phyloP scores from a whole-genome alignment of 1,140 invertebrate species.

The Melipona quadrifasciata region DNA sequence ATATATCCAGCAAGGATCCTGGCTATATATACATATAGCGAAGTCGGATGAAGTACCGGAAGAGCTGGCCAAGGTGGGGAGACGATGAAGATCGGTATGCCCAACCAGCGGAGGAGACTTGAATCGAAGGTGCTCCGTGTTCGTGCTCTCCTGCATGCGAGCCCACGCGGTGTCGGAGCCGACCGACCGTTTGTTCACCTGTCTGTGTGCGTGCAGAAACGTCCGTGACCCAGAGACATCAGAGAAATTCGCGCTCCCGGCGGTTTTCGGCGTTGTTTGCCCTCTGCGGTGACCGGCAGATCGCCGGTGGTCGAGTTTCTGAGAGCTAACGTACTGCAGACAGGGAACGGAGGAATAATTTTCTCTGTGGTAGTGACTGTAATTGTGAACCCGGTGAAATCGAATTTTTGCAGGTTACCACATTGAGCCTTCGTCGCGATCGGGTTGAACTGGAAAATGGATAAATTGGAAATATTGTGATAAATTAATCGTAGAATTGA shows the following conservation, averaged over 20 bases:
- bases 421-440: not conserved
- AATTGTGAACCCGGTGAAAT: not conserved
- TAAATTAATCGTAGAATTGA: not conserved
- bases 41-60: constrained; percentile 62
- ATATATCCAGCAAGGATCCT: constrained; percentile 63
- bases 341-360: not conserved
- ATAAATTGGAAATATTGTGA: not conserved
- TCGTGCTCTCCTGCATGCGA: constrained; percentile 4
- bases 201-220: constrained; percentile 6
- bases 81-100: constrained; percentile 55
- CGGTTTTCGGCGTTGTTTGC: not conserved
- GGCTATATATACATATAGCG: constrained; percentile 69
- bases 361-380: no score
- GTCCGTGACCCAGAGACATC: constrained; percentile 64
- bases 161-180: not conserved
- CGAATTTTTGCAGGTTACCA: no score
- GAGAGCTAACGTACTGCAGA: not conserved
- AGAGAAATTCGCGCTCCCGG: constrained; percentile 68
- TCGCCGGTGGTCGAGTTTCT: not conserved
- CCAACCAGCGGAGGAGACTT: constrained; percentile 38
- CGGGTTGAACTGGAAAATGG: not conserved
- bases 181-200: no score
- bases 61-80: constrained; percentile 60
- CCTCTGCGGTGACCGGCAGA: constrained; percentile 6
- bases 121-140: constrained; percentile 24